phyloP scores from a whole-genome alignment of 2,797 vertebrate species.

The Clamator glandarius region DNA sequence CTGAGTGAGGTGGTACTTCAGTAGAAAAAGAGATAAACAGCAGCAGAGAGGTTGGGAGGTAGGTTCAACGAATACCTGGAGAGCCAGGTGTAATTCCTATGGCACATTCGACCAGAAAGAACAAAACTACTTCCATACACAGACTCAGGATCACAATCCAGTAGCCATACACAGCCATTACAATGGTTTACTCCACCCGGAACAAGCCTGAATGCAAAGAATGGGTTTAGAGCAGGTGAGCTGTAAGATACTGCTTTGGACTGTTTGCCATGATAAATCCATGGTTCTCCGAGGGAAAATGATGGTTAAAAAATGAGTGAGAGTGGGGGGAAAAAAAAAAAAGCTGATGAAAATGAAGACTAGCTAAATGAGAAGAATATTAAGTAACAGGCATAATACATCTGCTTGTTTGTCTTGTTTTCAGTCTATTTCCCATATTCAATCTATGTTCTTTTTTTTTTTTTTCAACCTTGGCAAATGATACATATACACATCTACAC shows the following conservation, averaged over 20 bases:
- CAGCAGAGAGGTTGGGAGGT: not conserved
- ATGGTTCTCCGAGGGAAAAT: not conserved
- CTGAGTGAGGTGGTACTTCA: not conserved
- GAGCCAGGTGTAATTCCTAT: not conserved
- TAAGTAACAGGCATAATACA: not conserved
- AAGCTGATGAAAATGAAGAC: not conserved
- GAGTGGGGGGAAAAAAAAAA: not conserved
- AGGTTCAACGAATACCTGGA: not conserved
- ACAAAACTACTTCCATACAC: not conserved
- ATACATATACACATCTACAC: fast-evolving
- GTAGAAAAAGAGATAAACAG: not conserved
- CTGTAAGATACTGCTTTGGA: not conserved
- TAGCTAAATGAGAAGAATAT: not conserved
- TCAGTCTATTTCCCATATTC: not conserved
- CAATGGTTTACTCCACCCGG: not conserved
- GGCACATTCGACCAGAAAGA: not conserved
- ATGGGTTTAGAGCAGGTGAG: fast-evolving
- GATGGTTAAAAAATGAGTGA: not conserved
- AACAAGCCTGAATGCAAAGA: not conserved
- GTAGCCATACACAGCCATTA: not conserved
- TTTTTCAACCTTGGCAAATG: not conserved
- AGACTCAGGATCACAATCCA: not conserved
- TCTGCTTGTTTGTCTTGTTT: not conserved
- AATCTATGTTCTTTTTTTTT: not conserved
- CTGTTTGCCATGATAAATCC: not conserved